Conservation (phyloP, 2,797 vertebrate genomes). For the Meriones psammophilus region DNA sequence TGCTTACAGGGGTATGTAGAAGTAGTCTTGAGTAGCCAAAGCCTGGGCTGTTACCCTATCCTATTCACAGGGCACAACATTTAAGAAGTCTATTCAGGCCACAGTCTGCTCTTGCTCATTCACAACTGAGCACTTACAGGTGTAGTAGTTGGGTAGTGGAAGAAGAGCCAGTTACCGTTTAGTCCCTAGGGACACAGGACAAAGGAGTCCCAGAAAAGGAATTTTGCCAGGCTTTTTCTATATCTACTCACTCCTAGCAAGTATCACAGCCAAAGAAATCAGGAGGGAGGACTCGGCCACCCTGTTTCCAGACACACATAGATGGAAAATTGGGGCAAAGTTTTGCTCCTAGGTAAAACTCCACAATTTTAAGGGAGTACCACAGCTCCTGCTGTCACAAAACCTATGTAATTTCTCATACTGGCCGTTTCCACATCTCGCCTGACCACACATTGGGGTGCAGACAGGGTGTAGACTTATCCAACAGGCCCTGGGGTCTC, state of each 20-base stretch:
- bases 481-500: neutral
- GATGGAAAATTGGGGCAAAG: fast-evolving
- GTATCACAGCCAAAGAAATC: neutral
- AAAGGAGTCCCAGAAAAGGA: neutral
- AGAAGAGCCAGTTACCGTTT: neutral
- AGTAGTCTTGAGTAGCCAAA: too few relatives aligned
- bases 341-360: fast-evolving
- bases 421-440: neutral
- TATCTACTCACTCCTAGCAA: neutral
- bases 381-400: neutral
- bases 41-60: too few relatives aligned
- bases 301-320: neutral
- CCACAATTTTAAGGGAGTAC: neutral
- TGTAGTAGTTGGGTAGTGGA: neutral
- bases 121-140: neutral
- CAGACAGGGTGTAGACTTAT: too few relatives aligned
- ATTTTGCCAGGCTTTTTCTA: neutral
- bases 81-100: neutral
- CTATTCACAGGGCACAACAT: neutral
- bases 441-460: neutral
- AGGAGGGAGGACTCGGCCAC: neutral
- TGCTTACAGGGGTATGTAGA: neutral
- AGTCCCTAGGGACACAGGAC: neutral
- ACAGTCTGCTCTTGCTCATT: neutral
- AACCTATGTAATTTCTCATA: neutral